Evolutionary conservation across 23 tunicate species (phyloP).

Genomic region (Halocynthia aurantium): DNA sequence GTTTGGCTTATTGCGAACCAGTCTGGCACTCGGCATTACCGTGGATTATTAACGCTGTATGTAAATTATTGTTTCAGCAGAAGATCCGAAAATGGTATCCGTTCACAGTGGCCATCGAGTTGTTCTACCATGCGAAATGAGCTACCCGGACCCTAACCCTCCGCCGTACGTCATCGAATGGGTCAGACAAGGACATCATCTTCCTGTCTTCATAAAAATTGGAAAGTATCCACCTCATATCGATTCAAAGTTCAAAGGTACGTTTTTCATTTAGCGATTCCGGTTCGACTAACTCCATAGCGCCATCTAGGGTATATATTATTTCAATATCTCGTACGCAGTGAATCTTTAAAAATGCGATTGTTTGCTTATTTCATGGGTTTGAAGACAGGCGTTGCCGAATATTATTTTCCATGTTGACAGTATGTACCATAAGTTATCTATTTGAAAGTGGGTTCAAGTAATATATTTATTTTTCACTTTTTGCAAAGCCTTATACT

Average conservation of each 20-base stretch:
- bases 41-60: background rate
- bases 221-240: slow-evolving; percentile 46
- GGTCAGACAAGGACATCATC: slow-evolving; percentile 24
- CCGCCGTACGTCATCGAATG: slow-evolving; percentile 51
- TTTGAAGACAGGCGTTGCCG: no score
- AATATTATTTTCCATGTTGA: no score
- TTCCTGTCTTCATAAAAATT: slow-evolving; percentile 52
- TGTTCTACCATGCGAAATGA: slow-evolving; percentile 29
- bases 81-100: background rate
- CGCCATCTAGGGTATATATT: no score
- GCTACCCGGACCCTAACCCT: slow-evolving; percentile 18
- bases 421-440: no score
- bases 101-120: slow-evolving; percentile 23
- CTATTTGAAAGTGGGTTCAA: no score
- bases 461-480: no score
- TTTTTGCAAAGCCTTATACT: no score
- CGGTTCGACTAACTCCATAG: no score
- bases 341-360: no score
- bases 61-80: background rate
- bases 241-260: slow-evolving; percentile 42
- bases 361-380: no score
- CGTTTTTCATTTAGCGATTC: background rate
- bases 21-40: background rate
- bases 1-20: background rate
- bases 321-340: no score